Base-by-base conservation (phyloP, 1,140 invertebrate species). In the Drosophila navojoa region DNA sequence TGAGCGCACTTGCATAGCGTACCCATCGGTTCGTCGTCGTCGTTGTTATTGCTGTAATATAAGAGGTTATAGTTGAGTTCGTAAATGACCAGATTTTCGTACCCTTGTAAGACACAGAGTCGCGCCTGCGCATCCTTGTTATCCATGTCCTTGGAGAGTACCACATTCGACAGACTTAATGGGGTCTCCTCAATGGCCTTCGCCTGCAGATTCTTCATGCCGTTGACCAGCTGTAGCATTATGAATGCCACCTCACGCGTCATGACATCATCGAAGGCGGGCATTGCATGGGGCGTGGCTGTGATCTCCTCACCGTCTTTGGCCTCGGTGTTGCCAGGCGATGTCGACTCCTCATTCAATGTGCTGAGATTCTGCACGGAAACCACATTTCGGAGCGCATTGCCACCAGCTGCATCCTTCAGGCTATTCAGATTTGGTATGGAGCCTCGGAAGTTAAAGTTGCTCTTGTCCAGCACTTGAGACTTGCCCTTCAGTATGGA, bases 121-220 rank as follows among this genome's bases (percentile, higher is more conserved):
- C 95, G 92, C 45, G 93, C 81, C 90, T 93, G 93, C 54, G 93
- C 82, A 79, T 94, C 93, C 85, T 94, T 94, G 71, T 94, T 93
- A 42, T 94, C 93, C 75, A 93, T 85, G 69, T 94, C 93, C 76
- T 92, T 93, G 45, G 92, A 93, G n/a, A 94, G 77, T 52, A 92
- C 90, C 49, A 92, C 91, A 78, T 92, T 92, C 44, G 94, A 95
- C 35, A 97, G 82, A 67, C 94, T 94, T 25, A 94, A 92, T 0
- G 95, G 94, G 11, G 96, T 93, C 79, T 97, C 96, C 81, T 97
- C 96, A 16, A 97, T 94, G 3, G 96, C 96, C 62, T 96, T 94
- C 3, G 96, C 96, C 90, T 97, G 96, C n/a, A 98, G 93, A 79
- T 95, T 95, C 89, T 97, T 97, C 45, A 97, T 92, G 0, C 95